Conservation (phyloP, 2,888 invertebrate species). For the Bellardia pandia region DNA sequence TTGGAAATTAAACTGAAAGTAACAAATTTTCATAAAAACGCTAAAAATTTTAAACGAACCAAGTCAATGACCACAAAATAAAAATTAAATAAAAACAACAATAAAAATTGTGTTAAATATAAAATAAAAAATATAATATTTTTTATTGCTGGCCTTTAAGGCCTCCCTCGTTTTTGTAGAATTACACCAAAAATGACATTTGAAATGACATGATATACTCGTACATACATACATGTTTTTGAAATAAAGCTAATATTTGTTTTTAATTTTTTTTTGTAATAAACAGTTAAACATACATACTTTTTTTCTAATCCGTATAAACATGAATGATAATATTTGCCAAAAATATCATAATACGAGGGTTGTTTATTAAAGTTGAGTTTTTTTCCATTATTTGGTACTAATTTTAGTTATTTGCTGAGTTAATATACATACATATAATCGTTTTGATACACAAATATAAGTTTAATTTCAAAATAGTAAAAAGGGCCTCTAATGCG, state of each 20-base stretch:
- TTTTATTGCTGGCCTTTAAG: not conserved
- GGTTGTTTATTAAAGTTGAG: not conserved
- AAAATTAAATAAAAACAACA: conserved; percentile 2
- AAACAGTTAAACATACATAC: not conserved
- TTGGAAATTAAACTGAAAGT: conserved; percentile 37
- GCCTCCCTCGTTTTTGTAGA: conserved; percentile 15
- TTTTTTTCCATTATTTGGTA: no score
- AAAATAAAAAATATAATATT: not conserved
- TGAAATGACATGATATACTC: not conserved
- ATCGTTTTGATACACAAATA: no score
- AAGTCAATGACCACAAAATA: conserved; percentile 55
- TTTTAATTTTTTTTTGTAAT: not conserved
- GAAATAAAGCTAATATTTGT: not conserved
- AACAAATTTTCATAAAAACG: conserved; percentile 41
- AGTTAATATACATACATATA: no score
- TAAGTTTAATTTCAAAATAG: no score
- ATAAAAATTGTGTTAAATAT: conserved; percentile 6
- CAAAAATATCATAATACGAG: not conserved
- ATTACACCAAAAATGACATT: not conserved
- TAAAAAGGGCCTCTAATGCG: no score
- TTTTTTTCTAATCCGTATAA: no score
- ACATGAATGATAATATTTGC: not conserved
- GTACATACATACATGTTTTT: no score
- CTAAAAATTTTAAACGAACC: not conserved
- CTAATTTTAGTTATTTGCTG: no score